Base-by-base conservation (phyloP, 2,797 vertebrate genomes). In the Limosa lapponica region DNA sequence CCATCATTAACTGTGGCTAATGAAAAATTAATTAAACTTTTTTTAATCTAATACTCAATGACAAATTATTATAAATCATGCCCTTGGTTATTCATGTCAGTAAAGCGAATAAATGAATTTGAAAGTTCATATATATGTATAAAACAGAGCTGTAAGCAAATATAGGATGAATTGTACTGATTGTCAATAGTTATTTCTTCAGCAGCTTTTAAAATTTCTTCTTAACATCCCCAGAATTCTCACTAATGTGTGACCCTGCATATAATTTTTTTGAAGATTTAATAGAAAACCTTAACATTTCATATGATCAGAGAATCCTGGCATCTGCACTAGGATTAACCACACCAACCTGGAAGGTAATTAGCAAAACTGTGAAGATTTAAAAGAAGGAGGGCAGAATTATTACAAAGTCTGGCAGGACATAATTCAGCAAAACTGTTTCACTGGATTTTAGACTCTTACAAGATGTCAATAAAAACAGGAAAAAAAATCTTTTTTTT, bases 1-100 rank as follows among this genome's bases (percentile, higher is more conserved):
- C 86, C 85, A 86, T 93, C 74, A 90, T 95, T 93, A 95, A 70
- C 48, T 57, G 59, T 82, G 77, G 83, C 88, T 95, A 96, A 96
- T 95, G 85, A 93, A 92, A 95, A 92, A 88, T 92, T 94, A 95
- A 93, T 94, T 90, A 78, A 71, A 80, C 32, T 87, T 96, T 95
- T 95, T 54, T 17, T 30, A 84, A 82, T 91, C 75, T 93, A 96
- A 88, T 87, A 72, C 59, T 37, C 24, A 62, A 67, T 82, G 74
- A 94, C 49, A 93, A 96, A 95, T 78, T 36, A 71, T 93, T 94
- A 90, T 91, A 94, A 93, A 96, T 82, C 64, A 65, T 78, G 70
- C 51, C 77, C 49, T 89, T 22, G 48, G 74, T 93, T 87, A 70
- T 58, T 87, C 73, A 13, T n/a, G 91, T 87, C 96, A 87, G 62